phyloP scores from a whole-genome alignment of 2,888 invertebrate genomes.

The Drosophila longiperda region DNA sequence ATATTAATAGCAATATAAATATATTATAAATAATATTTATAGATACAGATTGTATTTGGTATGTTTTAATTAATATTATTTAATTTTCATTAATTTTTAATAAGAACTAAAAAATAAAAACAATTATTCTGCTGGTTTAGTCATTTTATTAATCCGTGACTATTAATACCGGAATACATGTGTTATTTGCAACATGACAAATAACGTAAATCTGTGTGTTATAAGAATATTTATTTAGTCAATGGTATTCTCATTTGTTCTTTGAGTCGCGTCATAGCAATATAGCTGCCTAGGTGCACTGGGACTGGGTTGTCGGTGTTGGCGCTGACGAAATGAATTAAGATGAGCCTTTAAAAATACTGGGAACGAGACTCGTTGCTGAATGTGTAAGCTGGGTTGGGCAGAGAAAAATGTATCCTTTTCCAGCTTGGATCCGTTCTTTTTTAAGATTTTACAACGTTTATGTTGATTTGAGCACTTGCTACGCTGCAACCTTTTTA shows the following conservation, averaged over 20 bases:
- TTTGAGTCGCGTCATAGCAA: conserved; percentile 48
- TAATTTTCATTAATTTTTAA: neutral
- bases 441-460: conserved; percentile 30
- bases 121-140: neutral
- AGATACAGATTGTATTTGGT: neutral
- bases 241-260: conserved; percentile 39
- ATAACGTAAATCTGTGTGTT: neutral
- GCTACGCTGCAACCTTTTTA: conserved; percentile 33
- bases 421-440: conserved; percentile 25
- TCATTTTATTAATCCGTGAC: conserved; percentile 20
- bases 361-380: conserved; percentile 60
- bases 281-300: conserved; percentile 45
- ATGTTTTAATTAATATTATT: neutral
- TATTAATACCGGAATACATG: conserved; percentile 1
- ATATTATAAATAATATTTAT: neutral
- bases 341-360: conserved; percentile 63
- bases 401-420: conserved; percentile 35
- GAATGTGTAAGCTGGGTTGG: conserved; percentile 51
- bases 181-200: neutral
- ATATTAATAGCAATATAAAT: neutral
- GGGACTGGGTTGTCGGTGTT: conserved; percentile 47
- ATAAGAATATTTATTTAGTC: conserved; percentile 26
- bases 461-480: conserved; percentile 33
- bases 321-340: conserved; percentile 54
- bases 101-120: too few relatives aligned